Percentiles rank a stretch among this genome's conserved stretches.
phyloP scores from a whole-genome alignment of 1,140 invertebrate genomes.

The Papilio dardanus region DNA sequence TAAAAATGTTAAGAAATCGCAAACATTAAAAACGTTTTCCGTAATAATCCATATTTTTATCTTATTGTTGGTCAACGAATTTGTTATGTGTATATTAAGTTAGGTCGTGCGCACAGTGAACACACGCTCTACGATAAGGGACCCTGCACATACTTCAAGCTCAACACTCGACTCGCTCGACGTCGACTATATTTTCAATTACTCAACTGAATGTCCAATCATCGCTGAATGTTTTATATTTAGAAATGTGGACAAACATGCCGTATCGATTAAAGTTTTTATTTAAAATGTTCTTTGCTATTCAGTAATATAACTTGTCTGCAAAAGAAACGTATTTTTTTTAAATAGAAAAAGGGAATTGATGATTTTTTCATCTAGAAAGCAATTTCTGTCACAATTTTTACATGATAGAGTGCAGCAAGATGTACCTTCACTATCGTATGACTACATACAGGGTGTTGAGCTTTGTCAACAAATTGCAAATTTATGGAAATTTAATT shows the following conservation, averaged over 20 bases:
- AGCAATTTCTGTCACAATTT: too few species aligned
- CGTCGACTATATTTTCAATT: constrained; percentile 2
- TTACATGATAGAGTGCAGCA: background rate
- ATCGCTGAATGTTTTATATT: background rate
- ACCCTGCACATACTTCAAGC: background rate
- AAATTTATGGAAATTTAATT: constrained; percentile 24
- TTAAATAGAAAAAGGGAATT: too few species aligned
- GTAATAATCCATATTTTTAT: too few species aligned
- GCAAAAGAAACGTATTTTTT: too few species aligned
- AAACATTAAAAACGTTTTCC: too few species aligned
- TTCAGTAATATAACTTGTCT: too few species aligned
- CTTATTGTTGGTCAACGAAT: background rate
- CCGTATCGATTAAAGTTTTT: background rate
- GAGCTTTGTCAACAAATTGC: background rate
- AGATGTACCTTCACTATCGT: background rate
- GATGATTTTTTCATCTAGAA: too few species aligned
- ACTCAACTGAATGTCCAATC: constrained; percentile 11
- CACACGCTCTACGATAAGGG: background rate
- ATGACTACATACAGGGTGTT: background rate
- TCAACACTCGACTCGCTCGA: background rate
- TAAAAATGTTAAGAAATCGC: background rate
- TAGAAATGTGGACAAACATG: background rate
- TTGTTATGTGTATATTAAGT: too few species aligned
- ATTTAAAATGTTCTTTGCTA: background rate
- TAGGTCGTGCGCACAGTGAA: background rate